A percentile compares a stretch with the other conserved stretches of the same genome.
phyloP scores from a whole-genome alignment of 2,888 invertebrate genomes.

The Temnothorax rugatulus region DNA sequence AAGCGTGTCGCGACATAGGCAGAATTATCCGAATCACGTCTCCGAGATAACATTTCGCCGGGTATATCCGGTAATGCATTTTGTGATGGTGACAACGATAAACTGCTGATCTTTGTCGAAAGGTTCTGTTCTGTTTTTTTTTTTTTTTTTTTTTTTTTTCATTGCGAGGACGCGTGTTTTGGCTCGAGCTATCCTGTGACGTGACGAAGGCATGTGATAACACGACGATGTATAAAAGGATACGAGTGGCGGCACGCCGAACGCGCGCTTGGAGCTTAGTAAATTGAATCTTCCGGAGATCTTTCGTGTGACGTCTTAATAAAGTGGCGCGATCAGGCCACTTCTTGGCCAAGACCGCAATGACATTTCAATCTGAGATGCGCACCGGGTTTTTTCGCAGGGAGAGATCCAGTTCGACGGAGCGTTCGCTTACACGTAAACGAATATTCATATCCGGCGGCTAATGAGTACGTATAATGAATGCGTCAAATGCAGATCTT shows the following conservation, averaged over 20 bases:
- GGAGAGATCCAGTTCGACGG: neutral
- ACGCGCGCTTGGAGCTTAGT: neutral
- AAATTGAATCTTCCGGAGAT: conserved; percentile 53
- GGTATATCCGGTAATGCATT: conserved; percentile 20
- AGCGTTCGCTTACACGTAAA: neutral
- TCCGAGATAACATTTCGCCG: conserved; percentile 35
- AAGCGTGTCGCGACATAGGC: conserved; percentile 26
- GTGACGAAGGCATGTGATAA: neutral
- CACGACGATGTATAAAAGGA: neutral
- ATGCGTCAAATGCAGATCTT: neutral
- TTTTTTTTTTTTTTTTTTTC: neutral
- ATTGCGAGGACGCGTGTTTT: neutral
- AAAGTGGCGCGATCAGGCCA: conserved; percentile 41
- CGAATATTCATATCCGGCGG: neutral
- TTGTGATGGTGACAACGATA: neutral
- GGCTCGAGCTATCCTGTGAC: neutral
- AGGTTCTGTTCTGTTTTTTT: neutral
- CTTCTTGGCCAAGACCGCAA: conserved; percentile 1
- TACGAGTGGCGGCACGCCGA: neutral
- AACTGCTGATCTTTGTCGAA: conserved; percentile 3
- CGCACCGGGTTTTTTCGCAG: neutral
- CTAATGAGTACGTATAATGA: neutral
- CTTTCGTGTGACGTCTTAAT: conserved; percentile 46
- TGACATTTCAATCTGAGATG: conserved; percentile 6
- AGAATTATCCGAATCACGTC: conserved; percentile 16